Base-by-base conservation (phyloP, 1,140 invertebrate genomes). In the Ganaspis sp. region DNA sequence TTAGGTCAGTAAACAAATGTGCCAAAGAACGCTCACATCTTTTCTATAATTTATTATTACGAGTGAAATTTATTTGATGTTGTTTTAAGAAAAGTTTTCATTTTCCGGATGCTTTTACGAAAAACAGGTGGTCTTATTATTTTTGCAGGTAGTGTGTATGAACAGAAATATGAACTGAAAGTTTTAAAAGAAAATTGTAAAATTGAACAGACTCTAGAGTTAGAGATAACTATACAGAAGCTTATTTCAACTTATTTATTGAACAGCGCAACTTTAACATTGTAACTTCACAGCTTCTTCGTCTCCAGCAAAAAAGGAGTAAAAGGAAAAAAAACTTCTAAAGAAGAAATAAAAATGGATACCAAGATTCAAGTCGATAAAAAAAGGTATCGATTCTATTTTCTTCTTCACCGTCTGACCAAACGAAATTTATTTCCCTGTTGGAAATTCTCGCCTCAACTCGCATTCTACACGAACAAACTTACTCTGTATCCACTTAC, bases 401-500 rank as follows among this genome's bases (percentile, higher is more conserved):
- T 64, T 34, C 54, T 64, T 64, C 26, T 29, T 64, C 8, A 29
- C 1, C 54, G 26, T 64, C 54, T 23, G 54, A 64, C 54, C 54
- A 64, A 64, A 64, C 9, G 54, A 64, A 64, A 64, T 64, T 29
- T 64, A 64, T 29, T 64, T 64, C 54, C 23, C 54, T 64, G 23
- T 21, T 29, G 26, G 21, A 64, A 64, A 64, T 64, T 64, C 54
- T 64, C 54, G 49, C 49, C 49, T 21, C 15, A 54, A 21, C 49
- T 54, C 19, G 23, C 26, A 4, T 34, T 64, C 5, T 15, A 29
- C 9, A 26, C 9, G 21, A 26, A 12, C 12, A 58, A 12, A 15
- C 26, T 29, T 58, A 3, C 23, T 26, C 21, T 58, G 15, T 23
- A 58, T 58, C 23, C 54, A 58, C 21, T 58, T 58, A 26, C 9